These are phyloP conservation scores for Gallinago stenura DNA, from an alignment of 2,797 vertebrate species.

Conservation along the genomic window DNA sequence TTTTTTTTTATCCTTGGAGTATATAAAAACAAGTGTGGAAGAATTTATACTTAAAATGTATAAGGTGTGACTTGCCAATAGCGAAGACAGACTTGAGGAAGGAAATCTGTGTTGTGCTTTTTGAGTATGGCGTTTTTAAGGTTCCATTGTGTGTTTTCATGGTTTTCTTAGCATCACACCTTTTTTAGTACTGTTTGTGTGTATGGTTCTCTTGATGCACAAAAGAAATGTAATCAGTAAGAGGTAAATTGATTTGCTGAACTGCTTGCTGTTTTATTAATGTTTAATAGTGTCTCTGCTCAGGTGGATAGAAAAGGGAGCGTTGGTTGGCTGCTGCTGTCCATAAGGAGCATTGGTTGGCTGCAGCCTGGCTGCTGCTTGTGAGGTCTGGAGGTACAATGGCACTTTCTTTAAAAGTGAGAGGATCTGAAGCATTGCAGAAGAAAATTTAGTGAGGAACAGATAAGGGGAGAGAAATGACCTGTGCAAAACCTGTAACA, in stretches of 20 bases:
- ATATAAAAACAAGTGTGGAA: not conserved
- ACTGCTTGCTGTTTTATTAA: conserved; percentile 48
- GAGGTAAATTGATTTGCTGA: conserved; percentile 50
- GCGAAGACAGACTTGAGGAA: not conserved
- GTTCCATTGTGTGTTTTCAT: not conserved
- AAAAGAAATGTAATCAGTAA: conserved; percentile 37
- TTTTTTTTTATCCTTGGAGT: not conserved
- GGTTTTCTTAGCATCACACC: not conserved
- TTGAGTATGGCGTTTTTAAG: not conserved
- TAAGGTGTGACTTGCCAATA: not conserved
- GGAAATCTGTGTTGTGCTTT: not conserved
- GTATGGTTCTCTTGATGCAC: not conserved
- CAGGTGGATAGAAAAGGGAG: conserved; percentile 67
- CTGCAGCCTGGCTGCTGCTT: conserved; percentile 63
- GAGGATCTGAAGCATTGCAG: conserved; percentile 32
- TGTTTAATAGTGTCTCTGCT: conserved; percentile 65
- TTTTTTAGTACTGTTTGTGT: not conserved
- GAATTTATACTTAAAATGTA: not conserved
- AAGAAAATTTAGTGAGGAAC: not conserved
- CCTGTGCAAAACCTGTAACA: not conserved
- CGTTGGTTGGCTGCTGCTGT: conserved; percentile 59
- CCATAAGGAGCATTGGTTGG: conserved; percentile 55
- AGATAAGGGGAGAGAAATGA: not conserved
- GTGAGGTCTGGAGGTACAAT: conserved; percentile 58
- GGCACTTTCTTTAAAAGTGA: conserved; percentile 52